Conservation (phyloP, 2,888 invertebrate species). For the Xiphydria camelus region DNA sequence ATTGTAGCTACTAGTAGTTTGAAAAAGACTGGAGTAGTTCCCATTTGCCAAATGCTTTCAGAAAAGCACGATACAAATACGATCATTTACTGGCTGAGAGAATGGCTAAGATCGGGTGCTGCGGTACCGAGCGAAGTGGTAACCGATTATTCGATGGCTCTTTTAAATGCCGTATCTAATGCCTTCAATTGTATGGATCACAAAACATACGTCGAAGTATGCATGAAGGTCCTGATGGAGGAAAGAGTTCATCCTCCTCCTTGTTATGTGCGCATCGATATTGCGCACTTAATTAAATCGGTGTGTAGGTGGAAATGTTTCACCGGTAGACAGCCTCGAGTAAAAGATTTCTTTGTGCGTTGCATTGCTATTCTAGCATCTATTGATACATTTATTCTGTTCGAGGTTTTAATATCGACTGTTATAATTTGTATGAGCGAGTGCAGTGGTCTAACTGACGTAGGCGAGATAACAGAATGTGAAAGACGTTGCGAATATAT, state of each 20-base stretch:
- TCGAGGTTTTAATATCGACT: constrained; percentile 17
- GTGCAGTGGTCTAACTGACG: too few relatives aligned
- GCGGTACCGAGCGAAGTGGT: constrained; percentile 16
- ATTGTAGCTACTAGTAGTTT: too few relatives aligned
- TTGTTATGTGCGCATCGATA: constrained; percentile 12
- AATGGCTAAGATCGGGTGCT: constrained; percentile 13
- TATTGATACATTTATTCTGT: too few relatives aligned
- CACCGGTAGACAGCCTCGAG: background rate
- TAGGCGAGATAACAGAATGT: too few relatives aligned
- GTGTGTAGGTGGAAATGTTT: constrained; percentile 14
- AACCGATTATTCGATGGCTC: constrained; percentile 11
- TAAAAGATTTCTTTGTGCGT: constrained; percentile 16
- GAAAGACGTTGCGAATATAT: too few relatives aligned
- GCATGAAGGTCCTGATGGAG: background rate
- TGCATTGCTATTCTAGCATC: too few relatives aligned
- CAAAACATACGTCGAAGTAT: constrained; percentile 13
- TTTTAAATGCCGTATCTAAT: constrained; percentile 14
- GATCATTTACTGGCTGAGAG: constrained; percentile 11
- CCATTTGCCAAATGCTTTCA: constrained; percentile 21
- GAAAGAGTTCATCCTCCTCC: too few relatives aligned
- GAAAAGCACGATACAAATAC: constrained; percentile 15
- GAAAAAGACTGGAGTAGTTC: too few relatives aligned
- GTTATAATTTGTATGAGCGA: too few relatives aligned
- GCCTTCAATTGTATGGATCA: constrained; percentile 19
- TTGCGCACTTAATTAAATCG: constrained; percentile 16